A percentile compares a stretch with the other conserved stretches of the same genome.
These are phyloP conservation scores for Corapipo altera DNA, from an alignment of 2,113 vertebrate genomes.

Conservation along the genomic window DNA sequence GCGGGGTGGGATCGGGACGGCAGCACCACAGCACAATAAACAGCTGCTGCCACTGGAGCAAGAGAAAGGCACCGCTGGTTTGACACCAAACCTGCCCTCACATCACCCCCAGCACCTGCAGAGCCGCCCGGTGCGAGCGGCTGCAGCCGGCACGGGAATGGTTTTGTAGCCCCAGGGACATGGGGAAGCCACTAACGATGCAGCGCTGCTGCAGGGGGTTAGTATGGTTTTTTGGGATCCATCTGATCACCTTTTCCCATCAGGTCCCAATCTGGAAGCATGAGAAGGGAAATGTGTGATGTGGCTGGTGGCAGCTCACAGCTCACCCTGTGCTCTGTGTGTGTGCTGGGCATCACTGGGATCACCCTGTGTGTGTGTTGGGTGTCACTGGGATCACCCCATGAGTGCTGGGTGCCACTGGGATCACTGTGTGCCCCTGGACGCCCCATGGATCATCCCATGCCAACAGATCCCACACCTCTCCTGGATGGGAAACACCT, in stretches of 20 bases:
- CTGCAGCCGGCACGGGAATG: not conserved
- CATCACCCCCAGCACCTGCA: fast-evolving
- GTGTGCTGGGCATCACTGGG: not conserved
- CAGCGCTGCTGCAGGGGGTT: not conserved
- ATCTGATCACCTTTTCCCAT: not conserved
- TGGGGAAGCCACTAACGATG: fast-evolving
- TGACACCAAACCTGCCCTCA: not conserved
- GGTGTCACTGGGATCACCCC: too few relatives aligned
- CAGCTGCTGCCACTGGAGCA: not conserved
- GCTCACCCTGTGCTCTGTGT: not conserved
- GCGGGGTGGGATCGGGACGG: fast-evolving
- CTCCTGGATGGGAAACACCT: not conserved
- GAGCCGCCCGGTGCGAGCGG: not conserved
- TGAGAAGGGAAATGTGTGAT: fast-evolving
- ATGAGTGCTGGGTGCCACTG: not conserved
- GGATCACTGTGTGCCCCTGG: not conserved
- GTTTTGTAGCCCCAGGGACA: not conserved
- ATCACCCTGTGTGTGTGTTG: too few relatives aligned
- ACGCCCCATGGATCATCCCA: not conserved
- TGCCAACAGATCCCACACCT: not conserved
- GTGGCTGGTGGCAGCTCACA: fast-evolving
- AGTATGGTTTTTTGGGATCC: not conserved
- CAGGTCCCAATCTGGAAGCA: not conserved
- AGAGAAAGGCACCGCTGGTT: not conserved
- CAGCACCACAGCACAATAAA: not conserved